phyloP scores from a whole-genome alignment of 2,113 vertebrate species.

The Mohoua ochrocephala region DNA sequence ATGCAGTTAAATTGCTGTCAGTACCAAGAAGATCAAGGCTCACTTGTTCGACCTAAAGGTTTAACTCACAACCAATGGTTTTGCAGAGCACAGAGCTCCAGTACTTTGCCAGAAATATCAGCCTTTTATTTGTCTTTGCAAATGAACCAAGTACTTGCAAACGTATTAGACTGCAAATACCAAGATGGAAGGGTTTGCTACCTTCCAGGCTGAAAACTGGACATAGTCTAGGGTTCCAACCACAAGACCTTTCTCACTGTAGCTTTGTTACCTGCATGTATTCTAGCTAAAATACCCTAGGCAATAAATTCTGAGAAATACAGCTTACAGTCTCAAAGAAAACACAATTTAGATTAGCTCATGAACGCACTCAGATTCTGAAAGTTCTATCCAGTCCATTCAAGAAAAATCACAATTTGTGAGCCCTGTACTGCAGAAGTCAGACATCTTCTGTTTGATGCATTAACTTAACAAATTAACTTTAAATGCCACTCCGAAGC shows the following conservation, averaged over 20 bases:
- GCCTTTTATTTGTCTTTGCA: not conserved
- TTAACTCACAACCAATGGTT: not conserved
- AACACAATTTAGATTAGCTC: not conserved
- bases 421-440: not conserved
- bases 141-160: not conserved
- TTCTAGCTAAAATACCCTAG: not conserved
- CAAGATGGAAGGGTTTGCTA: not conserved
- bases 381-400: not conserved
- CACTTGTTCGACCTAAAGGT: not conserved
- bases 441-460: not conserved
- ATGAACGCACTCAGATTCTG: not conserved
- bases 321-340: not conserved
- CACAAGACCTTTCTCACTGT: not conserved
- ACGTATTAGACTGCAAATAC: not conserved
- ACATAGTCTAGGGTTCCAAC: not conserved
- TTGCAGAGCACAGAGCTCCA: not conserved
- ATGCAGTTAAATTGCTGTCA: not conserved
- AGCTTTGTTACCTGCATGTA: not conserved
- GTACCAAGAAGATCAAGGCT: not conserved
- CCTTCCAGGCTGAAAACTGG: not conserved
- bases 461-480: not conserved
- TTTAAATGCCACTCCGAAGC: not conserved
- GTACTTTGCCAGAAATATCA: not conserved
- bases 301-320: not conserved
- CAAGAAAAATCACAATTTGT: not conserved